Evolutionary conservation across 1,140 invertebrate species (phyloP).

Genomic region (Ruditapes philippinarum): DNA sequence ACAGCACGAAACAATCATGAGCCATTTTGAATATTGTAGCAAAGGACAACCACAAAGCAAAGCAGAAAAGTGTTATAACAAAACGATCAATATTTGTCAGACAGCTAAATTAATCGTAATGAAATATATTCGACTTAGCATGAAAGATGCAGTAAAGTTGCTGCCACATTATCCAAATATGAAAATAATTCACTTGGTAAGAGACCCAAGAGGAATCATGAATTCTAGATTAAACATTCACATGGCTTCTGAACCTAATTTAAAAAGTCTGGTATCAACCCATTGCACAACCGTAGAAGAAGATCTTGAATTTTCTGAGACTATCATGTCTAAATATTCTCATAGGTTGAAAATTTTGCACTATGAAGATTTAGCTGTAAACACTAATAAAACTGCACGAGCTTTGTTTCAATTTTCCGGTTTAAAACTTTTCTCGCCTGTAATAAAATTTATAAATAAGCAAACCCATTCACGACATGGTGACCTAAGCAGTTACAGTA

Average conservation of each 20-base stretch:
- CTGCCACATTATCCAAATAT: constrained; percentile 46
- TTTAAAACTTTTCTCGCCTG: not conserved
- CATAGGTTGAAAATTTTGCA: constrained; percentile 8
- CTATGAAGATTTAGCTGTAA: constrained; percentile 35
- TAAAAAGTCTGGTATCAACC: not conserved
- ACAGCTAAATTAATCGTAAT: too few species aligned
- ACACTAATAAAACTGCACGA: not conserved
- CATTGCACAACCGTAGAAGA: not conserved
- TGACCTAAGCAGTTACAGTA: constrained; percentile 10
- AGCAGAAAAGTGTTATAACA: too few species aligned
- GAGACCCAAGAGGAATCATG: constrained; percentile 41
- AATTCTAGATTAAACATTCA: constrained; percentile 21
- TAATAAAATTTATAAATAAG: not conserved
- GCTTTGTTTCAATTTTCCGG: constrained; percentile 20
- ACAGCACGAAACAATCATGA: too few species aligned
- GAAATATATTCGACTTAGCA: constrained; percentile 15
- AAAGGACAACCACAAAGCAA: too few species aligned
- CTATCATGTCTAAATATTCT: not conserved
- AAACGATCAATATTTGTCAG: too few species aligned
- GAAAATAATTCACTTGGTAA: constrained; percentile 45
- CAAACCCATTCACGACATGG: not conserved
- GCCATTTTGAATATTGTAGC: too few species aligned
- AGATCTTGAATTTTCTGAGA: constrained; percentile 9
- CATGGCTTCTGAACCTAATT: not conserved
- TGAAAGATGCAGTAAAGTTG: not conserved